These are phyloP conservation scores for Diabrotica balteata DNA, from an alignment of 2,888 invertebrate species.

Conservation along the genomic window DNA sequence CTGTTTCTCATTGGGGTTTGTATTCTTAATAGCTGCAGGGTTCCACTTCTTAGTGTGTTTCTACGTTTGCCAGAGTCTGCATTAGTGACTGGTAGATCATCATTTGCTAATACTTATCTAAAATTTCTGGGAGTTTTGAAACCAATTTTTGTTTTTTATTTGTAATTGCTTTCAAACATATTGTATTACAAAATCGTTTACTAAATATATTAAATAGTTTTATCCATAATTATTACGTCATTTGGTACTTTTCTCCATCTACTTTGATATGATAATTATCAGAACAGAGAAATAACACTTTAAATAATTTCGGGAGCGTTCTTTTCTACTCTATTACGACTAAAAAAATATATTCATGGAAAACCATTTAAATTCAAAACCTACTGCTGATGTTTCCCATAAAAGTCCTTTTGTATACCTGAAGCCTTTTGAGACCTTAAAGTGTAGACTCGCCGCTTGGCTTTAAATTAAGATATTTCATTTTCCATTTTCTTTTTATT, in stretches of 20 bases:
- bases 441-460: slow-evolving; percentile 9
- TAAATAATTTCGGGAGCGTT: slow-evolving; percentile 1
- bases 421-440: slow-evolving; percentile 9
- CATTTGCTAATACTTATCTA: too few species aligned
- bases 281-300: slow-evolving; percentile 1
- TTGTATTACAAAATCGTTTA: too few species aligned
- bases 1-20: too few species aligned
- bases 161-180: too few species aligned
- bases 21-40: too few species aligned
- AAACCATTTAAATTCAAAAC: slow-evolving; percentile 11
- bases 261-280: slow-evolving; percentile 1
- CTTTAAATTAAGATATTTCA: slow-evolving; percentile 35
- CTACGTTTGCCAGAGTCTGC: too few species aligned
- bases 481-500: slow-evolving; percentile 30
- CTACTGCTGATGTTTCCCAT: slow-evolving; percentile 13
- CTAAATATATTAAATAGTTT: too few species aligned
- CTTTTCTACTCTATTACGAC: background rate
- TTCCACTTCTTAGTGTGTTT: too few species aligned
- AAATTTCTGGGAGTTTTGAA: too few species aligned
- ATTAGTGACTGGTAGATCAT: too few species aligned
- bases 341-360: slow-evolving; percentile 12
- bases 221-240: too few species aligned
- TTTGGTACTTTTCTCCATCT: background rate
- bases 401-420: slow-evolving; percentile 9
- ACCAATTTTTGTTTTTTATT: too few species aligned